phyloP scores from a whole-genome alignment of 2,888 invertebrate species.

The Ephialtes manifestator region DNA sequence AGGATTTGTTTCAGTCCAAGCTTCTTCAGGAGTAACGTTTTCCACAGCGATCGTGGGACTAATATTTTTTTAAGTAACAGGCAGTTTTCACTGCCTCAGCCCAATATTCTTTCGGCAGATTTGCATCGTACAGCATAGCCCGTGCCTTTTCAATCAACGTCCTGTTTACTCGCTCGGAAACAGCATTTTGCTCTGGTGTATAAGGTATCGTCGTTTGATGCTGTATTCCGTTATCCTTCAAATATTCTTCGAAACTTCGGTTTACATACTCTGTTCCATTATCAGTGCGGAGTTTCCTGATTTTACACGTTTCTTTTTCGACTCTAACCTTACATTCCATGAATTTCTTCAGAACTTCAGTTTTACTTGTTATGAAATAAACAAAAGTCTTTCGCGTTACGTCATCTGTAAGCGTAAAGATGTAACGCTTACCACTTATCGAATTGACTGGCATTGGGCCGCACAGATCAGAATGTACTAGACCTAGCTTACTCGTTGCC shows the following conservation, averaged over 20 bases:
- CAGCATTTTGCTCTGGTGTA: slow-evolving; percentile 43
- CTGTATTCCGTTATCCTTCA: slow-evolving; percentile 44
- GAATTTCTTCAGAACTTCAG: background rate
- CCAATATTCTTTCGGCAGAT: background rate
- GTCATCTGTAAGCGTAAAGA: background rate
- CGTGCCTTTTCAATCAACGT: background rate
- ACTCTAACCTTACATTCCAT: background rate
- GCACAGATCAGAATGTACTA: too few relatives aligned
- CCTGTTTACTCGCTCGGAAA: too few relatives aligned
- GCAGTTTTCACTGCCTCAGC: background rate
- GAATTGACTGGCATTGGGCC: background rate
- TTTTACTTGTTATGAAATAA: background rate
- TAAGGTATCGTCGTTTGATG: slow-evolving; percentile 49
- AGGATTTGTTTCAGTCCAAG: background rate
- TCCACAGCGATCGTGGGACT: background rate
- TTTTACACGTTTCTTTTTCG: background rate
- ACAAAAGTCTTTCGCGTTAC: background rate
- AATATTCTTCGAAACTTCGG: background rate
- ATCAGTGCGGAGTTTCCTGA: background rate
- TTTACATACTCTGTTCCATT: slow-evolving; percentile 35
- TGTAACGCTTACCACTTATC: background rate
- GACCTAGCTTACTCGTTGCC: too few relatives aligned
- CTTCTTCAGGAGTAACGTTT: background rate
- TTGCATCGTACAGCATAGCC: background rate
- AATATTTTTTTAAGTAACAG: background rate